A percentile compares a stretch with the other conserved stretches of the same genome.
phyloP scores from a whole-genome alignment of 2,113 vertebrate species.

The Cyrtonyx montezumae region DNA sequence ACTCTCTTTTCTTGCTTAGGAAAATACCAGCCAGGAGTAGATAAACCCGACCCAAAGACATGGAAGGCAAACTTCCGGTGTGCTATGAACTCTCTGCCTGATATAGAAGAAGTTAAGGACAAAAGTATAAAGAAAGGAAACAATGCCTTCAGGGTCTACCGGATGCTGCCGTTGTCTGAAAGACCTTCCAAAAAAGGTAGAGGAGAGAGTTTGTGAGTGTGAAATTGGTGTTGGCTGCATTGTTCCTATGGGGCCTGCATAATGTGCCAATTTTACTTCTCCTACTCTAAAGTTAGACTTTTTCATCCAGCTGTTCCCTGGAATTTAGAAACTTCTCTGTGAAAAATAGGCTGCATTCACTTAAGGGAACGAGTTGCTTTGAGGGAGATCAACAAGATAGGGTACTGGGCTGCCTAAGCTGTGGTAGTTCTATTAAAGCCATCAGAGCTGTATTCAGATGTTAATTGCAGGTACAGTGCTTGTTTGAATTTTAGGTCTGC shows the following conservation, averaged over 20 bases:
- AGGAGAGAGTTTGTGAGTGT: background rate
- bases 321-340: background rate
- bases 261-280: background rate
- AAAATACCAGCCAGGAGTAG: slow-evolving; percentile 88
- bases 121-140: slow-evolving; percentile 97
- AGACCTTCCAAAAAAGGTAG: slow-evolving; percentile 92
- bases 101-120: slow-evolving; percentile 93
- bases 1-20: slow-evolving; percentile 72
- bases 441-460: background rate
- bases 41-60: slow-evolving; percentile 91
- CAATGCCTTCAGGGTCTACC: slow-evolving; percentile 96
- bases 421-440: background rate
- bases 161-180: slow-evolving; percentile 91
- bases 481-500: background rate
- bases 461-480: background rate
- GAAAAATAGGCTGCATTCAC: background rate
- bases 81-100: slow-evolving; percentile 91
- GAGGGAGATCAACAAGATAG: background rate
- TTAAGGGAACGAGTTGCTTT: background rate
- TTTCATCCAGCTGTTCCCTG: background rate
- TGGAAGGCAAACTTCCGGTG: slow-evolving; percentile 93
- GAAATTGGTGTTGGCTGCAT: background rate
- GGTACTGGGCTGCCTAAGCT: background rate
- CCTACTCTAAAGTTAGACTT: background rate
- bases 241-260: background rate